These are phyloP conservation scores for Rhopilema esculentum DNA, from an alignment of 30 jellyfish, hydroid and myxozoan species.

Conservation along the genomic window DNA sequence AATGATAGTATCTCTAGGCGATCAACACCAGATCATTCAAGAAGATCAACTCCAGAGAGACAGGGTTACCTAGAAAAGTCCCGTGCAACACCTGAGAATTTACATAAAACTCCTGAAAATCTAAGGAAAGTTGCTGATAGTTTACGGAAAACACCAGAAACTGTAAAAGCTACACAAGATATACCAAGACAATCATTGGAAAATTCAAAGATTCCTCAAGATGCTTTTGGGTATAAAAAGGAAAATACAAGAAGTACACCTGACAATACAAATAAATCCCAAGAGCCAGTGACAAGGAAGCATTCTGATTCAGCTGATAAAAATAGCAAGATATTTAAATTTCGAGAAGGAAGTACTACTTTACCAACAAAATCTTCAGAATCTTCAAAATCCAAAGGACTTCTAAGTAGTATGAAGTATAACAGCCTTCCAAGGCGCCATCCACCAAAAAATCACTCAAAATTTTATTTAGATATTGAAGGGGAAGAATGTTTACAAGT, in stretches of 20 bases:
- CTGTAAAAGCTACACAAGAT: not conserved
- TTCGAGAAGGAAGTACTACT: slow-evolving; percentile 10
- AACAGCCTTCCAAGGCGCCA: slow-evolving; percentile 71
- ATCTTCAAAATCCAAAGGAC: slow-evolving; percentile 40
- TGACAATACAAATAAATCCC: slow-evolving; percentile 12
- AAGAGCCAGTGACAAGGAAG: slow-evolving; percentile 10
- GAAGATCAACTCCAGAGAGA: slow-evolving; percentile 55
- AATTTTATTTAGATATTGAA: slow-evolving; percentile 63
- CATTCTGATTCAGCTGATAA: slow-evolving; percentile 37
- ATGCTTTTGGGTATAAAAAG: not conserved
- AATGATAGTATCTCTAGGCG: slow-evolving; percentile 2
- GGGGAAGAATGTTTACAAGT: slow-evolving; percentile 52
- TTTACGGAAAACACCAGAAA: slow-evolving; percentile 15
- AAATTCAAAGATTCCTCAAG: not conserved
- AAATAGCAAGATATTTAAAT: not conserved
- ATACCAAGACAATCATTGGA: not conserved
- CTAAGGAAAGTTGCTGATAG: slow-evolving; percentile 17
- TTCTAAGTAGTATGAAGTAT: slow-evolving; percentile 63
- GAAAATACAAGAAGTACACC: slow-evolving; percentile 10
- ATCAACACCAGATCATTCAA: slow-evolving; percentile 45
- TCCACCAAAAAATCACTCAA: slow-evolving; percentile 46
- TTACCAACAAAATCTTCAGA: slow-evolving; percentile 14
- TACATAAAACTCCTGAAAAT: not conserved
- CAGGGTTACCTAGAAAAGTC: slow-evolving; percentile 13
- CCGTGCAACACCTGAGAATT: slow-evolving; percentile 27